Evolutionary conservation across 2,113 vertebrate species (phyloP).

Genomic region (Sinocyclocheilus grahami): DNA sequence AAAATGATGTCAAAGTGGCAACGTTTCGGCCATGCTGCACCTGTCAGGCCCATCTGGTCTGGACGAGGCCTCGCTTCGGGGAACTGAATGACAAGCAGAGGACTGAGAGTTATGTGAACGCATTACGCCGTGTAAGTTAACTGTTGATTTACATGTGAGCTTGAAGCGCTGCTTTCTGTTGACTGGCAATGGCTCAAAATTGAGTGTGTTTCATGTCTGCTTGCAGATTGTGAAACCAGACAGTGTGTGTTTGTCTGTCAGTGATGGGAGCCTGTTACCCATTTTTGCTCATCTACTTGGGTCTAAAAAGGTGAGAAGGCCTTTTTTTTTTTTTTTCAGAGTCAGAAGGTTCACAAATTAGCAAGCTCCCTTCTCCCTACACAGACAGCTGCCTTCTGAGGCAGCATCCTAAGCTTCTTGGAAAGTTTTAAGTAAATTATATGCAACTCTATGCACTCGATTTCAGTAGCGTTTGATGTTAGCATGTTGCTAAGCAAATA

Average conservation of each 20-base stretch:
- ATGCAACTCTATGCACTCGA: neutral
- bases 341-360: neutral
- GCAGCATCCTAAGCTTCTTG: neutral
- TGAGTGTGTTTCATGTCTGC: neutral
- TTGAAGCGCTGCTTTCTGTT: neutral
- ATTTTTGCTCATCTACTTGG: constrained; percentile 82
- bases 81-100: constrained; percentile 85
- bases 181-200: neutral
- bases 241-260: constrained; percentile 85
- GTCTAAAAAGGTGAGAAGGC: constrained; percentile 81
- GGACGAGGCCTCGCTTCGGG: constrained; percentile 90
- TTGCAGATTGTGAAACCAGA: constrained; percentile 81
- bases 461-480: neutral
- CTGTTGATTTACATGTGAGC: neutral
- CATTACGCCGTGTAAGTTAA: constrained; percentile 82
- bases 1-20: constrained; percentile 11
- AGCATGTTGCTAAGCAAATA: neutral
- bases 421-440: neutral
- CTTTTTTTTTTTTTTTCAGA: neutral
- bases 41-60: constrained; percentile 92
- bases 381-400: too few relatives aligned
- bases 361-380: neutral
- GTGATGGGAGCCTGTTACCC: constrained; percentile 91
- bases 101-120: constrained; percentile 75
- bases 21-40: constrained; percentile 80